Evolutionary conservation across 2,113 vertebrate species (phyloP), one percentile per base, ranked within the genome.

Genomic region (Tapirus terrestris): DNA sequence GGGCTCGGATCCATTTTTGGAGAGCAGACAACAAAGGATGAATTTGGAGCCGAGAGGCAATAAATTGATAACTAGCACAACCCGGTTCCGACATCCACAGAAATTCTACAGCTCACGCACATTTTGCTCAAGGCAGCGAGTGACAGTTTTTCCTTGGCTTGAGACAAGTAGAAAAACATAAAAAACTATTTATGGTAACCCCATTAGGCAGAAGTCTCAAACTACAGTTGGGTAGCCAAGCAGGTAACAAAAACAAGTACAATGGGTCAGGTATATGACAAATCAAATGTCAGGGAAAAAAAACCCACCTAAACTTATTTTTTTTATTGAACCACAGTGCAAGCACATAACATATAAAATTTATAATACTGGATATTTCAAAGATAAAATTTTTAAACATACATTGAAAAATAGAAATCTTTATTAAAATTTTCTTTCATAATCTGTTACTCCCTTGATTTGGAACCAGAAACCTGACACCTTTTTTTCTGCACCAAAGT

Each of bases 401-500:
- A 43, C 43, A 53, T 43, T 53, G 18, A 68, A 84, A 65, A 90
- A 48, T 2, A 84, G 31, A 75, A 82, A 83, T 58, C 60, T 76
- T 83, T 73, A 82, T 81, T 6, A 58, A 76, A 76, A n/a, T 36
- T 17, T 63, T 63, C 36, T 76, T 68, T 90, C 36, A 84, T 53
- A 73, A 82, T 61, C 48, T 53, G 60, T 76, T 84, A 48, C 12
- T 67, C 60, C 68, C 84, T 90, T 90, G 87, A 83, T 13, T 48
- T 84, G 21, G 87, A 90, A 58, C 60, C 70, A 84, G 94, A 90
- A 90, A 56, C 12, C 25, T 58, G 87, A 76, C 93, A 75, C 31
- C 43, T 82, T 73, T 89, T 67, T 45, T 83, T 67, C 68, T 90
- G 93, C 48, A 95, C 23, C 68, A 58, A 76, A 36, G 31, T 65